Evolutionary conservation across 2,113 vertebrate genomes (phyloP).

Genomic region (Asarcornis scutulata): DNA sequence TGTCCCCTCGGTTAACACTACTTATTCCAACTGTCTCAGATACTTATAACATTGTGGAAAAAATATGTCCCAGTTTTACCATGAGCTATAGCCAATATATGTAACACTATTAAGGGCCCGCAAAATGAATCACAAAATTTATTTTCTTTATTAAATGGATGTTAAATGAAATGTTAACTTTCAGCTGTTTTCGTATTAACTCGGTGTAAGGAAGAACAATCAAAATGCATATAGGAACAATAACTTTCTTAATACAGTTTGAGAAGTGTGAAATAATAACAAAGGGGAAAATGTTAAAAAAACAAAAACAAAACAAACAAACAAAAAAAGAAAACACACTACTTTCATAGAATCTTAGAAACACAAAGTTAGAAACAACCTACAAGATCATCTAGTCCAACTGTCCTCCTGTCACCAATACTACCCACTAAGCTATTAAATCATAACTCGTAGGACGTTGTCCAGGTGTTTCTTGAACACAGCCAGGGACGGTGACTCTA

Average conservation of each 20-base stretch:
- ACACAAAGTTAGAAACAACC: too few species aligned
- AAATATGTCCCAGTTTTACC: neutral
- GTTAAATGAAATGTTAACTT: constrained; percentile 44
- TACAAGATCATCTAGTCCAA: too few species aligned
- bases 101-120: neutral
- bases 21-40: neutral
- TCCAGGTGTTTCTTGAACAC: too few species aligned
- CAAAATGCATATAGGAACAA: neutral
- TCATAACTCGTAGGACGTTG: too few species aligned
- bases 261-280: neutral
- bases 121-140: constrained; percentile 30
- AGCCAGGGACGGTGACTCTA: too few species aligned
- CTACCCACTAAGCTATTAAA: too few species aligned
- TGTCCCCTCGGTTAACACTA: neutral
- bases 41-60: neutral
- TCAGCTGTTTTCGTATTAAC: neutral
- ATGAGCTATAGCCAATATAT: neutral
- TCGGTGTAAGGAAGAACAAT: neutral
- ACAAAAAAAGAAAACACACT: neutral
- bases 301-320: neutral
- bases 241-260: neutral
- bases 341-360: neutral
- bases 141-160: constrained; percentile 24
- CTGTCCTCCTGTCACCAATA: too few species aligned
- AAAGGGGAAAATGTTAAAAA: neutral